Evolutionary conservation across 2,888 invertebrate genomes (phyloP).

Genomic region (Drosophila testacea): DNA sequence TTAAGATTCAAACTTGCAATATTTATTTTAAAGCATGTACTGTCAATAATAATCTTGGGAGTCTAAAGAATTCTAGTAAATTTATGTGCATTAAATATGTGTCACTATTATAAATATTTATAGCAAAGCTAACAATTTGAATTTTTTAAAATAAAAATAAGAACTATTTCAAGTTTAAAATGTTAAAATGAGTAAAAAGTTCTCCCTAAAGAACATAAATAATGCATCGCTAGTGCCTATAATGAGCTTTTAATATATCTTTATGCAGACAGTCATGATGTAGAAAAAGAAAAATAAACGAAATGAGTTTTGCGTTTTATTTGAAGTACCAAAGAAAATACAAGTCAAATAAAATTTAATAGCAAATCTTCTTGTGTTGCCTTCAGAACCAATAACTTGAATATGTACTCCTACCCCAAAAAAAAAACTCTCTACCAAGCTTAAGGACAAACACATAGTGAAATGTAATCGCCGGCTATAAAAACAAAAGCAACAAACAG

Average conservation of each 20-base stretch:
- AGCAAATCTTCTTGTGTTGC: slow-evolving; percentile 62
- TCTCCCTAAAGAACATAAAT: neutral
- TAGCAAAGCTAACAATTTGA: no score
- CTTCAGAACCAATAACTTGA: slow-evolving; percentile 10
- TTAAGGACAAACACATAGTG: slow-evolving; percentile 50
- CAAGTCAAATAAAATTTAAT: slow-evolving; percentile 78
- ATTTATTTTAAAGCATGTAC: no score
- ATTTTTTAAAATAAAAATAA: no score
- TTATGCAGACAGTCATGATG: slow-evolving; percentile 16
- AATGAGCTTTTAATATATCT: slow-evolving; percentile 73
- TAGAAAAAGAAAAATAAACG: slow-evolving; percentile 4
- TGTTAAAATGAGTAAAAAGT: neutral
- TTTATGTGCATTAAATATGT: no score
- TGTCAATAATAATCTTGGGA: no score
- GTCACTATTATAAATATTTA: no score
- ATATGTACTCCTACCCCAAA: slow-evolving; percentile 1
- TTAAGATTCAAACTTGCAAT: no score
- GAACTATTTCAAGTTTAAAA: no score
- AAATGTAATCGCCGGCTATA: slow-evolving; percentile 79
- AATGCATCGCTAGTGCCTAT: neutral
- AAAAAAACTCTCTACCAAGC: slow-evolving; percentile 6
- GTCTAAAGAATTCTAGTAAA: no score
- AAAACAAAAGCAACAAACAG: slow-evolving; percentile 73
- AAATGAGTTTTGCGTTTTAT: slow-evolving; percentile 55
- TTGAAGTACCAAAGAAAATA: slow-evolving; percentile 49